These are phyloP conservation scores for Aphelenchoides bicaudatus DNA, from an alignment of 2,888 invertebrate species.

Conservation along the genomic window DNA sequence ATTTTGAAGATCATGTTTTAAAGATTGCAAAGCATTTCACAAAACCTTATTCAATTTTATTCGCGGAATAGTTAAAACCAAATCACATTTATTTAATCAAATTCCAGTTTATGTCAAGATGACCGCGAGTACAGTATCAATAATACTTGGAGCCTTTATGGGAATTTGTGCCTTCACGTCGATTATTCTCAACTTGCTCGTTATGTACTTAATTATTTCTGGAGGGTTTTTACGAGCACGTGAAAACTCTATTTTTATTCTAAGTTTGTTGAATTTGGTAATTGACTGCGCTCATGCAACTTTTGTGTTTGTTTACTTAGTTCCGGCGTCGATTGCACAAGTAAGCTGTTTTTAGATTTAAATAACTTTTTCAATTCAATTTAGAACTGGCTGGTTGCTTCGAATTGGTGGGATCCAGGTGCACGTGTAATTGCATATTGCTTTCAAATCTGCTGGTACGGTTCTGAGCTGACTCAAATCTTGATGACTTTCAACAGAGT, in stretches of 20 bases:
- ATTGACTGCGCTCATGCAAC: constrained; percentile 7
- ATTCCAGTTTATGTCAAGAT: too few relatives aligned
- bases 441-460: constrained; percentile 10
- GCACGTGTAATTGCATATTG: constrained; percentile 2
- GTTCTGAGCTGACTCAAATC: constrained; percentile 8
- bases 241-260: constrained; percentile 11
- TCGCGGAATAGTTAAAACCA: too few relatives aligned
- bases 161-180: not conserved
- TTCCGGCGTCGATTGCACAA: constrained; percentile 12
- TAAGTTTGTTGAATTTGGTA: constrained; percentile 6
- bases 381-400: constrained; percentile 8
- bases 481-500: constrained; percentile 8
- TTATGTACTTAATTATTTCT: not conserved
- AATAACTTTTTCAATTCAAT: not conserved
- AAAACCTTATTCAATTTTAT: too few relatives aligned
- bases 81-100: too few relatives aligned
- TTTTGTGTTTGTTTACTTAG: constrained; percentile 7
- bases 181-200: constrained; percentile 1
- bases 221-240: constrained; percentile 2
- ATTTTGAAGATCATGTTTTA: too few relatives aligned
- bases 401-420: constrained; percentile 2
- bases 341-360: not conserved
- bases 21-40: too few relatives aligned
- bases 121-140: not conserved
- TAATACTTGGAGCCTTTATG: constrained; percentile 2